Evolutionary conservation across 2,888 invertebrate genomes (phyloP), one percentile per base, ranked within the genome.

Genomic region (Drosophila glabriapex): DNA sequence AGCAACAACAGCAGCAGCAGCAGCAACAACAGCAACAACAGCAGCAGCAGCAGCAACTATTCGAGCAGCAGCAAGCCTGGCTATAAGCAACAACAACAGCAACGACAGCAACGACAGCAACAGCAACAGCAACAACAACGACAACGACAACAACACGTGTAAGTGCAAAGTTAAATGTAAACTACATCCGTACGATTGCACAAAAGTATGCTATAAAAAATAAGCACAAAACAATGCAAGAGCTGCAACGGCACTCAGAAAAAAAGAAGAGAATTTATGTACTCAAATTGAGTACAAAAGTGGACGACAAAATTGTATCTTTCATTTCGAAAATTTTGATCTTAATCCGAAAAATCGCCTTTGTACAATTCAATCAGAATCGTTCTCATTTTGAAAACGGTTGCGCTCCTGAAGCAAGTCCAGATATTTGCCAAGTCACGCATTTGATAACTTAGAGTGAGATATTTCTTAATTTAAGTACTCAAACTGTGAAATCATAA

Each of bases 101-200:
- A 82, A 10, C 81, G 78, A 0, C 73, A 73, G 9, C 77, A 73
- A 56, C 65, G 50, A 5, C 80, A 68, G 12, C 76, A 77, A 9
- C 74, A 76, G 50, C 70, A 69, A 59, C 76, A 76, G 37, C 69
- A 71, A 59, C 68, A 74, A 56, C 61, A 50, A 41, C 60, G 58
- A 71, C 68, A 74, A 56, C 61, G 56, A 41, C 54, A 71, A 64
- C 73, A 78, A 64, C 60, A 65, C 73, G 68, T 83, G 78, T 82
- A 82, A 86, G 85, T 84, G 82, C 65, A 86, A 89, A 86, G 89
- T 89, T 84, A 86, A 85, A 80, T 78, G 75, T 76, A 89, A 86
- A 86, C 86, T 80, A 80, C 71, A 80, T 86, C 85, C 78, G 83
- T 80, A 83, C 69, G 59, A 60, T 54, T 58, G 72, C 84, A 63